Evolutionary conservation across 2,797 vertebrate genomes (phyloP).

Genomic region (Tinamus major): DNA sequence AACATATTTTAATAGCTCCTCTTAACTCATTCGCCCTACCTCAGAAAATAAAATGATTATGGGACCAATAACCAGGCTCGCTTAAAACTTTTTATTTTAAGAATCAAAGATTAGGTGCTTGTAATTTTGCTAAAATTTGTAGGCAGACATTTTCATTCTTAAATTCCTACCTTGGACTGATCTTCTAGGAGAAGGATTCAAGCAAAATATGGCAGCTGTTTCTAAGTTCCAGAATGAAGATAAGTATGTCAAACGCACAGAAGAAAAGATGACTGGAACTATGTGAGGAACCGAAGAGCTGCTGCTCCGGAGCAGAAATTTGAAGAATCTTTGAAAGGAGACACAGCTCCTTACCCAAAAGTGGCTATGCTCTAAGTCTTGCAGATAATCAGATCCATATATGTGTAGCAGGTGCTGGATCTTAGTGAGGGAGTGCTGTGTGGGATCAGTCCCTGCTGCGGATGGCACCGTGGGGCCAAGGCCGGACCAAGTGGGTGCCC

Average conservation of each 20-base stretch:
- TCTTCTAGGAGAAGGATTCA: background rate
- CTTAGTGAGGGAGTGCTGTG: background rate
- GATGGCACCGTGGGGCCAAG: background rate
- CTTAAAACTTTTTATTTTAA: background rate
- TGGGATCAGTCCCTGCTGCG: no score
- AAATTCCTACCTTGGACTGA: background rate
- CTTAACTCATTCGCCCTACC: background rate
- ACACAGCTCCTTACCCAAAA: background rate
- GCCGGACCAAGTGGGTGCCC: background rate
- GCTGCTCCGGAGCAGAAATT: background rate
- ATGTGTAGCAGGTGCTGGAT: background rate
- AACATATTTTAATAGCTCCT: background rate
- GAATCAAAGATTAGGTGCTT: background rate
- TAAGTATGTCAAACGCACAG: rapidly evolving
- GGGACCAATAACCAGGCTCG: background rate
- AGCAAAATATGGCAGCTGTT: background rate
- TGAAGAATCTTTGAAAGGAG: background rate
- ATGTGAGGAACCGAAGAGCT: background rate
- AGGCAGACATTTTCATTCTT: background rate
- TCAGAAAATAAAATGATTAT: background rate
- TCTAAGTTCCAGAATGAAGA: background rate
- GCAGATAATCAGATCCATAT: background rate
- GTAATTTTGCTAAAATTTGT: background rate
- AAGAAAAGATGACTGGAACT: background rate
- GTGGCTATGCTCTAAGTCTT: background rate